A percentile compares a stretch with the other conserved stretches of the same genome.
phyloP scores from a whole-genome alignment of 2,888 invertebrate species.

The Cabera pusaria region DNA sequence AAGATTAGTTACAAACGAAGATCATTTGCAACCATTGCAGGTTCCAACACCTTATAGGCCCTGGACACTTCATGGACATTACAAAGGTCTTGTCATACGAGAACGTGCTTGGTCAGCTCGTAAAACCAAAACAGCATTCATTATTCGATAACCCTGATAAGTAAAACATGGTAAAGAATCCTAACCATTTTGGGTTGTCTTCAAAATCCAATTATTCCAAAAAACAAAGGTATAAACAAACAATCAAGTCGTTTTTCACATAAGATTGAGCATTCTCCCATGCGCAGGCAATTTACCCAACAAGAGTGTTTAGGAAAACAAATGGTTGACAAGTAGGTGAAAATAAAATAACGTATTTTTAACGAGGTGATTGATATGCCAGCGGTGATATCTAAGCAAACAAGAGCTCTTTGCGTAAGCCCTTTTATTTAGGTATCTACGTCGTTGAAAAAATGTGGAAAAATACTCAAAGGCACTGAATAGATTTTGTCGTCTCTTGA shows the following conservation, averaged over 20 bases:
- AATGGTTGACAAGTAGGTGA: constrained; percentile 12
- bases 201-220: too few species aligned
- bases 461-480: too few species aligned
- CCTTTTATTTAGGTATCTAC: constrained; percentile 5
- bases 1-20: not conserved
- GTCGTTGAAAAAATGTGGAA: too few species aligned
- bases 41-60: constrained; percentile 5
- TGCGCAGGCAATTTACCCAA: constrained; percentile 19
- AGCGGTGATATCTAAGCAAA: constrained; percentile 16
- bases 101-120: constrained; percentile 5
- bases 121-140: constrained; percentile 2
- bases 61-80: constrained; percentile 13
- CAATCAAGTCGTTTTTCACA: constrained; percentile 46
- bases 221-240: constrained; percentile 32
- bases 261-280: constrained; percentile 28
- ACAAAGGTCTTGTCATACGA: constrained; percentile 14
- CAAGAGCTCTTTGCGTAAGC: constrained; percentile 16
- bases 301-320: constrained; percentile 14
- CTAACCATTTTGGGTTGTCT: too few species aligned
- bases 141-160: too few species aligned
- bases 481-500: too few species aligned
- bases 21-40: constrained; percentile 10
- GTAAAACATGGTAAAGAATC: too few species aligned
- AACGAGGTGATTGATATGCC: constrained; percentile 23
- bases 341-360: constrained; percentile 20